These are phyloP conservation scores for Taenaris catops DNA, from an alignment of 2,888 invertebrate species.

Conservation along the genomic window DNA sequence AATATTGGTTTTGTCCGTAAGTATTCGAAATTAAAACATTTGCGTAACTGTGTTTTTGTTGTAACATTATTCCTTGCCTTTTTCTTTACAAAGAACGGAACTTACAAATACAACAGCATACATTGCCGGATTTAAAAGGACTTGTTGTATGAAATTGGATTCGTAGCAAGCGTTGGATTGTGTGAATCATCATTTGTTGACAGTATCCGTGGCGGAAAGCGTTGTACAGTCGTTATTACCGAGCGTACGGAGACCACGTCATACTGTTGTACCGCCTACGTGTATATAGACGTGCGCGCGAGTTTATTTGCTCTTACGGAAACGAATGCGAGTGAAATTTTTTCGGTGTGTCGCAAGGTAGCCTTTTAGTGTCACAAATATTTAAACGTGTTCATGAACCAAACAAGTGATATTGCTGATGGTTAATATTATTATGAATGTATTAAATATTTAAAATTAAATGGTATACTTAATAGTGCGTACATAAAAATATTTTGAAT, in stretches of 20 bases:
- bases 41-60: too few species aligned
- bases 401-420: conserved; percentile 22
- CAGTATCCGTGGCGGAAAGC: conserved; percentile 34
- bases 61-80: too few species aligned
- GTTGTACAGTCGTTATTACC: conserved; percentile 54
- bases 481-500: too few species aligned
- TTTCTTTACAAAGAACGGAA: conserved; percentile 29
- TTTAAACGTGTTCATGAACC: conserved; percentile 32
- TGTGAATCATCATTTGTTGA: conserved; percentile 29
- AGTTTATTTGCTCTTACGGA: conserved; percentile 33
- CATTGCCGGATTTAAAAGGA: conserved; percentile 31
- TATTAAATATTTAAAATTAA: background rate
- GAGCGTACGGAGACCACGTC: conserved; percentile 52
- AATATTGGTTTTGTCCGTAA: too few species aligned
- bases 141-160: conserved; percentile 21
- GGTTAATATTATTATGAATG: background rate
- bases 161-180: conserved; percentile 46
- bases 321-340: conserved; percentile 42
- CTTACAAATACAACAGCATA: conserved; percentile 25
- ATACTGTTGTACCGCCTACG: conserved; percentile 69
- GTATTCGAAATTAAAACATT: too few species aligned
- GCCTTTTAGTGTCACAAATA: conserved; percentile 34
- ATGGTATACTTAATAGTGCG: too few species aligned
- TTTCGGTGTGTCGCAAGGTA: conserved; percentile 41
- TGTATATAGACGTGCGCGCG: conserved; percentile 60